These are phyloP conservation scores for Cyclina sinensis DNA, from an alignment of 1,140 invertebrate genomes.

Conservation along the genomic window DNA sequence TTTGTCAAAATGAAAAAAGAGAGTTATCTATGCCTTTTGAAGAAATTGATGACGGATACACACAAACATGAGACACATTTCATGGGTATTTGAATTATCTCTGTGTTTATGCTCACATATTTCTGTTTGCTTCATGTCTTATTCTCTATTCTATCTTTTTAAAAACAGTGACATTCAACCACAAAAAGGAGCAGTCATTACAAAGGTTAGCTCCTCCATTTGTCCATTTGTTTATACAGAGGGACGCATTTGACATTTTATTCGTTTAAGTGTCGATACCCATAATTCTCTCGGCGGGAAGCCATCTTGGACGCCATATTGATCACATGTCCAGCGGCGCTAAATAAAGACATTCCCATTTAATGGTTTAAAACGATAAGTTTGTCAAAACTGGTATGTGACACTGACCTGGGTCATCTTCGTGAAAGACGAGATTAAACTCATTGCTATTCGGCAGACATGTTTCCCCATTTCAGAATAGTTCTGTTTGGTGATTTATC, in stretches of 20 bases:
- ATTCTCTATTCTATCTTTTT: no score
- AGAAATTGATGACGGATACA: no score
- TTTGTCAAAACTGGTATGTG: constrained; percentile 8
- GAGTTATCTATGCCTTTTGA: no score
- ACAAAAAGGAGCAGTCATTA: background rate
- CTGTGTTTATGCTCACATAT: no score
- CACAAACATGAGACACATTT: no score
- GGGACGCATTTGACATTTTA: constrained; percentile 42
- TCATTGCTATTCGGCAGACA: no score
- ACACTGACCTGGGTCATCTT: constrained; percentile 28
- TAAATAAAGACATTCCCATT: constrained; percentile 58
- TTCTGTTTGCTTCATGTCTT: no score
- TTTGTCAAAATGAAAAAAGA: no score
- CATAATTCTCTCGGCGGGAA: constrained; percentile 39
- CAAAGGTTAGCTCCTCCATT: background rate
- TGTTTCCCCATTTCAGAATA: no score
- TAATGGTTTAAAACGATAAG: constrained; percentile 37
- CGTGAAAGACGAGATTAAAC: background rate
- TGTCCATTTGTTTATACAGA: constrained; percentile 55
- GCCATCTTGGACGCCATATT: constrained; percentile 54
- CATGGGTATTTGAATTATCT: no score
- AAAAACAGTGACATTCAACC: background rate
- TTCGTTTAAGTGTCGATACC: constrained; percentile 39
- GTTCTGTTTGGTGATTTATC: no score
- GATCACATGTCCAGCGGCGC: constrained; percentile 35